Evolutionary conservation across 2,888 invertebrate genomes (phyloP).

Genomic region (Leptogaster cylindrica): DNA sequence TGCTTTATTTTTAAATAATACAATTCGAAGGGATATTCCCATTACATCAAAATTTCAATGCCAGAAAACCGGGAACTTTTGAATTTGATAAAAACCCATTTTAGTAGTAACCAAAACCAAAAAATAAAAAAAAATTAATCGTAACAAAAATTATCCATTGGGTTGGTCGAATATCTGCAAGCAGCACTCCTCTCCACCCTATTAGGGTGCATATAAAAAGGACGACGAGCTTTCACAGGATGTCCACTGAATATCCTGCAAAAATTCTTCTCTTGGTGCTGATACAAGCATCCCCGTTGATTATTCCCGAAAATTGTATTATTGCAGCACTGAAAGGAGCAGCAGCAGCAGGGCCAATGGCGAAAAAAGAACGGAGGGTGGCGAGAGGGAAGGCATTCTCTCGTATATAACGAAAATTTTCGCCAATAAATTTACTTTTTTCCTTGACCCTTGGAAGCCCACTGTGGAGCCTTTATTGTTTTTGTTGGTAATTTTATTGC

Average conservation of each 20-base stretch:
- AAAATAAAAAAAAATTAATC: background rate
- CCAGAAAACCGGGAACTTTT: too few species aligned
- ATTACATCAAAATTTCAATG: too few species aligned
- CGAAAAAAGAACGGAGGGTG: background rate
- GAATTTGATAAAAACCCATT: too few species aligned
- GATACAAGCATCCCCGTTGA: constrained; percentile 26
- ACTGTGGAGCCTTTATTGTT: constrained; percentile 40
- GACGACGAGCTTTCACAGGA: background rate
- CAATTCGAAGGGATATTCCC: too few species aligned
- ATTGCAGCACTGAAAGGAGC: constrained; percentile 14
- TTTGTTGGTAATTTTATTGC: constrained; percentile 42
- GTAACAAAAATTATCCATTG: background rate
- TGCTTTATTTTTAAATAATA: too few species aligned
- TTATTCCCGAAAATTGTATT: constrained; percentile 35
- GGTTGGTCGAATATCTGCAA: background rate
- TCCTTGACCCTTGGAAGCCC: constrained; percentile 41
- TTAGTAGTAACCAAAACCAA: background rate
- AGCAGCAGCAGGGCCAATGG: background rate
- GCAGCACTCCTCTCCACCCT: constrained; percentile 2
- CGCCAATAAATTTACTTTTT: constrained; percentile 50
- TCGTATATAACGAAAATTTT: constrained; percentile 49
- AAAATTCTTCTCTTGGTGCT: constrained; percentile 1
- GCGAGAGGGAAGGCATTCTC: constrained; percentile 1
- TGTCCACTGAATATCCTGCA: constrained; percentile 21
- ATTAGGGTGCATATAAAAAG: background rate